Evolutionary conservation across 2,113 vertebrate genomes (phyloP).

Genomic region (Copsychus sechellarum): DNA sequence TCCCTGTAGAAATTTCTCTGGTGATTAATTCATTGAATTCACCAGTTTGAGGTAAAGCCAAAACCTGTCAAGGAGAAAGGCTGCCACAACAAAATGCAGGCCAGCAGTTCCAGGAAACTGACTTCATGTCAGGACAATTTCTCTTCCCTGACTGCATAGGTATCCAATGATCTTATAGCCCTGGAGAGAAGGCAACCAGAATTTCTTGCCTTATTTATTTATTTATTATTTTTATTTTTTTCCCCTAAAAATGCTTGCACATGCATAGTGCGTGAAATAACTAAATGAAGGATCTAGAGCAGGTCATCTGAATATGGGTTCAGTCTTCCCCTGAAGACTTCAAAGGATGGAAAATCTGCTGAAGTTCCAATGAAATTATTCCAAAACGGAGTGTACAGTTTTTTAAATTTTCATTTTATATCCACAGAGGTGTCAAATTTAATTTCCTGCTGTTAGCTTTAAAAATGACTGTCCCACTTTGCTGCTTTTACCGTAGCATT

Average conservation of each 20-base stretch:
- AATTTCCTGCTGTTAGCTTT: neutral
- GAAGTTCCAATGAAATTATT: neutral
- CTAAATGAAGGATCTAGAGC: neutral
- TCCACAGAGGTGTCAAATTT: neutral
- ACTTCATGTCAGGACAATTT: neutral
- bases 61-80: neutral
- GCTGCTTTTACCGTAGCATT: neutral
- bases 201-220: neutral
- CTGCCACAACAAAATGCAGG: neutral
- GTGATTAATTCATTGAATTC: neutral
- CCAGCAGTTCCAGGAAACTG: neutral
- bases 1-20: neutral
- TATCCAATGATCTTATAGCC: neutral
- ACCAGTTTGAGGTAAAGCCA: neutral
- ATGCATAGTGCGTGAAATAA: neutral
- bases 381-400: neutral
- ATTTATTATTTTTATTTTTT: too few relatives aligned
- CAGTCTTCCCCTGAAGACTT: neutral
- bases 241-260: too few relatives aligned
- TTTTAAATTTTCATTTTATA: neutral
- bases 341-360: conserved; percentile 1
- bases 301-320: neutral
- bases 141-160: neutral
- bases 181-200: neutral
- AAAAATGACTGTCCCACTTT: neutral